Conservation (phyloP, 2,797 vertebrate genomes). For the Astyanax mexicanus region DNA sequence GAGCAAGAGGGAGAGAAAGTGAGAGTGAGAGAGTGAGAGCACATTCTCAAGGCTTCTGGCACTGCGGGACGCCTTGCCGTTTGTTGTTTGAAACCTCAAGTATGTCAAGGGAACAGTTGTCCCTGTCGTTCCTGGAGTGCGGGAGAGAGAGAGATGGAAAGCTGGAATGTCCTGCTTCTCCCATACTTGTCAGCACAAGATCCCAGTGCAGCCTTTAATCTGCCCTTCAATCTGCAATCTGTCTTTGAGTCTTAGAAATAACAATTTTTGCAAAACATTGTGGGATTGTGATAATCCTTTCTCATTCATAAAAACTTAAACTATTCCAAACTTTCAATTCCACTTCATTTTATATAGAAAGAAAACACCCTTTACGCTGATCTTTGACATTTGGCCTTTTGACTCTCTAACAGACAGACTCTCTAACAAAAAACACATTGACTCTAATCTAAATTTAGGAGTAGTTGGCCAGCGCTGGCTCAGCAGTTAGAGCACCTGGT, state of each 20-base stretch:
- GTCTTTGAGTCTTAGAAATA: constrained; percentile 19
- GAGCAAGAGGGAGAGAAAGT: constrained; percentile 42
- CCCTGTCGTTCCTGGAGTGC: constrained; percentile 22
- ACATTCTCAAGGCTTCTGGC: constrained; percentile 64
- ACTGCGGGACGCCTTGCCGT: constrained; percentile 56
- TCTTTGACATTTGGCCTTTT: not conserved
- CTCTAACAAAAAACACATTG: too few species aligned
- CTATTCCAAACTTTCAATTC: too few species aligned
- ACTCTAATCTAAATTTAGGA: too few species aligned
- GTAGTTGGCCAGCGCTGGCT: too few species aligned
- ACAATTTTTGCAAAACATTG: not conserved
- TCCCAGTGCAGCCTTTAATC: not conserved
- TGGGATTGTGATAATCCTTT: not conserved
- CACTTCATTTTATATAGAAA: too few species aligned
- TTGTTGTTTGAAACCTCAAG: constrained; percentile 55
- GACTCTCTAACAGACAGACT: not conserved
- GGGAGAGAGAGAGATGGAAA: constrained; percentile 28
- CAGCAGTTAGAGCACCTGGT: too few species aligned
- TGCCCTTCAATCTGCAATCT: not conserved
- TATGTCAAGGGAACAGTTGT: constrained; percentile 48
- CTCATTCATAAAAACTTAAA: not conserved
- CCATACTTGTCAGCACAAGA: not conserved
- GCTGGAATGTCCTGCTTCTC: constrained; percentile 30
- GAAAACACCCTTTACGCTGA: too few species aligned
- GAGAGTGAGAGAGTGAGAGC: constrained; percentile 40